Evolutionary conservation across 2,888 invertebrate genomes (phyloP).

Genomic region (Chalcis sispes): DNA sequence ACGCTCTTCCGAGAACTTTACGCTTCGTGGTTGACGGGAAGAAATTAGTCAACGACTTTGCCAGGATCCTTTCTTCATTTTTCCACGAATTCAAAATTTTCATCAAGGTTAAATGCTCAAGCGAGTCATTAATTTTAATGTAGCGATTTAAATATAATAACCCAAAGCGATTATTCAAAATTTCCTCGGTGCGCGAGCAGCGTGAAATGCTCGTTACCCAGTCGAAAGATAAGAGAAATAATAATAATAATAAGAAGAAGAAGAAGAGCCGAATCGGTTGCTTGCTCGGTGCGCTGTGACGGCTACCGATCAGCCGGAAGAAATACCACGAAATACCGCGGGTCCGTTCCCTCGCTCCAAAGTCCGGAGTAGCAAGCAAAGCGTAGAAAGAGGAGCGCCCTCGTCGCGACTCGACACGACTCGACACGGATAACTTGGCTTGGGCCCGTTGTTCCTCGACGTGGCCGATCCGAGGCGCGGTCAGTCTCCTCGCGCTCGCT

Average conservation of each 20-base stretch:
- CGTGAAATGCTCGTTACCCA: not conserved
- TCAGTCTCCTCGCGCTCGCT: not conserved
- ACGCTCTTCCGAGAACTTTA: not conserved
- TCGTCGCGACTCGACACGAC: not conserved
- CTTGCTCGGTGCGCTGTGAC: conserved; percentile 27
- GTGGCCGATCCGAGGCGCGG: conserved; percentile 11
- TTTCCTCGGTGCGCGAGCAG: conserved; percentile 3
- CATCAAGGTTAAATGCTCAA: no score
- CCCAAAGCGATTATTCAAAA: no score
- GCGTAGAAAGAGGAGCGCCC: not conserved
- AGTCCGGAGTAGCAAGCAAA: not conserved
- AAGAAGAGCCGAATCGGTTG: no score
- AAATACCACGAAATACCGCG: not conserved
- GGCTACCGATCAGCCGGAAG: conserved; percentile 15
- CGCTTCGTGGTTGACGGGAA: not conserved
- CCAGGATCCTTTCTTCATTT: no score
- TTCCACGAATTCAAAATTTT: no score
- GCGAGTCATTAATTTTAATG: no score
- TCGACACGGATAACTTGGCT: conserved; percentile 27
- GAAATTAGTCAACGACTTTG: conserved; percentile 8
- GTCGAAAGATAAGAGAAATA: no score
- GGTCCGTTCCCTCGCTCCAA: not conserved
- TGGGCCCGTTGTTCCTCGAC: conserved; percentile 26
- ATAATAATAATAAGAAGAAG: not conserved
- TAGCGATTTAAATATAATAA: no score